These are phyloP conservation scores for Luperina nickerlii DNA, from an alignment of 2,888 invertebrate species.

Conservation along the genomic window DNA sequence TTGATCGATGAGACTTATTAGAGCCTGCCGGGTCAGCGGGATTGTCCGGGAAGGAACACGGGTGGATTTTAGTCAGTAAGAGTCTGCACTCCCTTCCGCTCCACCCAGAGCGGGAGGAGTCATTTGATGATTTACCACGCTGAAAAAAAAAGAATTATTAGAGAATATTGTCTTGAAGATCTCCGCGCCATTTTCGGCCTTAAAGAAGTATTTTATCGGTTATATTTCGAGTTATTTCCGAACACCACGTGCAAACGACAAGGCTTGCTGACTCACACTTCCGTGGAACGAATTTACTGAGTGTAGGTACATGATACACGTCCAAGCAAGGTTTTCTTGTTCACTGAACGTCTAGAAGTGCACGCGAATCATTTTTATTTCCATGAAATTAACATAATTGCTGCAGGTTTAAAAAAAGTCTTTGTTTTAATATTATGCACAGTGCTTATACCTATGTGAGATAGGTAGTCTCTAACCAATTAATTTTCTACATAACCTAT, in stretches of 20 bases:
- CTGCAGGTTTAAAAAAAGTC: background rate
- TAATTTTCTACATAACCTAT: background rate
- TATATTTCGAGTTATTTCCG: constrained; percentile 42
- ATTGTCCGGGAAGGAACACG: no score
- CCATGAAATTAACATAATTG: background rate
- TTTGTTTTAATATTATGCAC: background rate
- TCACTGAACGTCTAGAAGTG: constrained; percentile 23
- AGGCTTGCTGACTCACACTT: constrained; percentile 55
- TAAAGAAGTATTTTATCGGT: constrained; percentile 16
- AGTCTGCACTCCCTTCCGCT: no score
- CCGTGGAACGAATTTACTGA: constrained; percentile 52
- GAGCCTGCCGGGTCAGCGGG: no score
- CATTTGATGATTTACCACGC: no score
- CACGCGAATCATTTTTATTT: constrained; percentile 30
- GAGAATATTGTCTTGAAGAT: background rate
- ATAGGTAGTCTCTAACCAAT: background rate
- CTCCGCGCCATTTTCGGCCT: constrained; percentile 21
- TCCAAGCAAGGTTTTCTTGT: constrained; percentile 40
- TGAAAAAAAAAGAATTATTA: background rate
- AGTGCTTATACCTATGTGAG: background rate
- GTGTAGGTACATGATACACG: constrained; percentile 16
- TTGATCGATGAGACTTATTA: background rate
- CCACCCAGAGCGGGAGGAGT: no score
- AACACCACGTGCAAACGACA: constrained; percentile 46
- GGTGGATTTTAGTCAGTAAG: no score